Evolutionary conservation across 2,113 vertebrate genomes (phyloP).

Genomic region (Neodon shergylaensis): DNA sequence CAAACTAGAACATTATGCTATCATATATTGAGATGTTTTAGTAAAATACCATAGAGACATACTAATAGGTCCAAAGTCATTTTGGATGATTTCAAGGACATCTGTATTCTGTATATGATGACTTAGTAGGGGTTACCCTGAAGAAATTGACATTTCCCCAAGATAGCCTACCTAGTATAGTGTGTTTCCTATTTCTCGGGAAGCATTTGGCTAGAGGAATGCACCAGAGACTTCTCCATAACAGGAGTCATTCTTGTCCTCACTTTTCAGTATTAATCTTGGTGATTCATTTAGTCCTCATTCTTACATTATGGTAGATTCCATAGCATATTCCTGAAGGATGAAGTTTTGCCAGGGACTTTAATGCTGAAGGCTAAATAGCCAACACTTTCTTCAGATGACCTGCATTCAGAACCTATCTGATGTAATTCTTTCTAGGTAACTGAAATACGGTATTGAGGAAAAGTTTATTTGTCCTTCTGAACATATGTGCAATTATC

Average conservation of each 20-base stretch:
- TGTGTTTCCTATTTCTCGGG: not conserved
- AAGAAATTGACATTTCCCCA: not conserved
- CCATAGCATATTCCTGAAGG: not conserved
- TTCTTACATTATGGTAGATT: not conserved
- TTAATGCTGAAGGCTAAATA: not conserved
- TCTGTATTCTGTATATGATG: not conserved
- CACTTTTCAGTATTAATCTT: not conserved
- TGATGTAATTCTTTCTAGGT: not conserved
- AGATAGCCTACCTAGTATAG: not conserved
- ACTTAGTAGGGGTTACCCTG: not conserved
- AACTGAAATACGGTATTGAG: no score
- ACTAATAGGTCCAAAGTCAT: not conserved
- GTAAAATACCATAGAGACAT: not conserved
- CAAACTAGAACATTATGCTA: not conserved
- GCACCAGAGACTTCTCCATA: not conserved
- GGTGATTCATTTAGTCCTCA: not conserved
- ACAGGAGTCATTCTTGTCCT: not conserved
- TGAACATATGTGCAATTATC: not conserved
- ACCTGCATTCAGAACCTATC: not conserved
- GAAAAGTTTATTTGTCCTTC: not conserved
- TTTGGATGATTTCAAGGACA: not conserved
- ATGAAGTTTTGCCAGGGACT: not conserved
- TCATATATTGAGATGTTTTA: not conserved
- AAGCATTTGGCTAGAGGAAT: not conserved
- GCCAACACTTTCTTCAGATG: not conserved